Evolutionary conservation across 2,113 vertebrate genomes (phyloP).

Genomic region (Thinocorus orbignyianus): DNA sequence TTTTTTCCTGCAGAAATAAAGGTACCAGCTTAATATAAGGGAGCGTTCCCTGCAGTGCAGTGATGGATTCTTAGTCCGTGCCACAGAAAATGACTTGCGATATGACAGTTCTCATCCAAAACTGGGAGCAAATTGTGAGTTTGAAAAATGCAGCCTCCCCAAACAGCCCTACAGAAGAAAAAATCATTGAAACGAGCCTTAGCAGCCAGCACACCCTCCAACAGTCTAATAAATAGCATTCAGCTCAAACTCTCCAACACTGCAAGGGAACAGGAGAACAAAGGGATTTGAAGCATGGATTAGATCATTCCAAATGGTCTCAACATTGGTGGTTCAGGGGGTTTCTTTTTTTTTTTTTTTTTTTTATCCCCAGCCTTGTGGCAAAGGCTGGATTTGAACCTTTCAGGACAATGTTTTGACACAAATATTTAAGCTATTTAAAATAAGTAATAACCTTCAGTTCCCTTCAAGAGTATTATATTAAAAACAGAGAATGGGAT

Average conservation of each 20-base stretch:
- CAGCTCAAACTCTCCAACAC: slow-evolving; percentile 31
- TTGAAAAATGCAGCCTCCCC: background rate
- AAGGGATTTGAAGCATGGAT: slow-evolving; percentile 55
- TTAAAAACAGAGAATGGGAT: slow-evolving; percentile 66
- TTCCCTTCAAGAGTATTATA: slow-evolving; percentile 65
- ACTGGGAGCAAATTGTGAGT: background rate
- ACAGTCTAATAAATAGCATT: slow-evolving; percentile 40
- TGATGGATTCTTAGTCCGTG: background rate
- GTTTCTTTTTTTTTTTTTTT: background rate
- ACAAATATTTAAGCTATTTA: slow-evolving; percentile 72
- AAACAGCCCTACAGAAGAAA: background rate
- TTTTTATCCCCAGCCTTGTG: background rate
- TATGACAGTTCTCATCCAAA: background rate
- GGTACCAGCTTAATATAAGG: background rate
- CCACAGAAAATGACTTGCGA: background rate
- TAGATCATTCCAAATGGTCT: slow-evolving; percentile 58
- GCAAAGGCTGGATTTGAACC: slow-evolving; percentile 54
- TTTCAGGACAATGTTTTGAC: slow-evolving; percentile 66
- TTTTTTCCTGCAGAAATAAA: background rate
- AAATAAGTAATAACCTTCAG: slow-evolving; percentile 63
- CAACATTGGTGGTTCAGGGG: background rate
- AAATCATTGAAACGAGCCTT: slow-evolving; percentile 18
- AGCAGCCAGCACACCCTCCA: slow-evolving; percentile 41
- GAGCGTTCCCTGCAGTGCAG: background rate
- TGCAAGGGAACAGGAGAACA: slow-evolving; percentile 43